Evolutionary conservation across 2,797 vertebrate species (phyloP), one percentile per base, ranked within the genome.

Genomic region (Rousettus madagascariensis): DNA sequence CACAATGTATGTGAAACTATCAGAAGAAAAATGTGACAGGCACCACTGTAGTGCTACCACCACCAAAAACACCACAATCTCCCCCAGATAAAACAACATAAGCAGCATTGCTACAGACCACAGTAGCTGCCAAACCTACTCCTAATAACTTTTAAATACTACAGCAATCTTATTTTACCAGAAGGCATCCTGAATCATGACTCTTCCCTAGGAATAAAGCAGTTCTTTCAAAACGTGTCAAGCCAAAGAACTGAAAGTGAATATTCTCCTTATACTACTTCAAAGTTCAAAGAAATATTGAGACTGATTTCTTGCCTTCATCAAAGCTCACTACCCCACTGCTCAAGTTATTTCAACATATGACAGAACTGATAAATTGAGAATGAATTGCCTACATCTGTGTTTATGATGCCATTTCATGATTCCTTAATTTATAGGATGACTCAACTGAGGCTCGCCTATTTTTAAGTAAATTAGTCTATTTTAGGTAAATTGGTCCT

Each of bases 141-240:
- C 33, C 41, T n/a, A 68, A 13, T 41, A 68, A 75, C n/a, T 46
- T 55, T 22, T 33, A 88, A 63, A 71, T 63, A 69, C 19, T 71
- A 69, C 0, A 66, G 22, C 51, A 36, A 71, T 80, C 43, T 82
- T 82, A 17, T 86, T 77, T 57, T 30, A 49, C 74, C 77, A 77
- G 19, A 82, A 69, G 28, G 19, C 36, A 79, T 28, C 33, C 6
- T 20, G 71, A 83, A 78, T 65, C 30, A 57, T 13, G 10, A 19
- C 6, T 69, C 22, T 28, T 78, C 43, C 68, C 43, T 38, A 75
- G n/a, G 43, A 90, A 41, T 84, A 49, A 63, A 15, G 43, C 19
- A 30, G 68, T 77, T 88, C 46, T 94, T 94, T 74, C 92, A 85
- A 75, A 90, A 75, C 16, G 10, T 86, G 61, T 55, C 8, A 46